A percentile compares a stretch with the other conserved stretches of the same genome.
These are phyloP conservation scores for Globia sparganii DNA, from an alignment of 2,888 invertebrate species.

Conservation along the genomic window DNA sequence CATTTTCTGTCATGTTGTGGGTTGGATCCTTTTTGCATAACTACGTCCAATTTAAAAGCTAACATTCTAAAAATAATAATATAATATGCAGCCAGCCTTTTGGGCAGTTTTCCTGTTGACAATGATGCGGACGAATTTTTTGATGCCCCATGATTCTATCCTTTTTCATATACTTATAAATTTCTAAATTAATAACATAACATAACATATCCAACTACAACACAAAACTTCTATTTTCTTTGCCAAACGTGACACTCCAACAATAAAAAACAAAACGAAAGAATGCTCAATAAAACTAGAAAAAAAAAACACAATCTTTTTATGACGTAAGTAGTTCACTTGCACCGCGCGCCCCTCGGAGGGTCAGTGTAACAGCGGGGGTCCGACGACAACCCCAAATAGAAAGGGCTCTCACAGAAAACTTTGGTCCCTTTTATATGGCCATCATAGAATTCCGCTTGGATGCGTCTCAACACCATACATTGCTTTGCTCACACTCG, in stretches of 20 bases:
- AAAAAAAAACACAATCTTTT: constrained; percentile 37
- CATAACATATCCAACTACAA: neutral
- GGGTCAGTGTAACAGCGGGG: constrained; percentile 86
- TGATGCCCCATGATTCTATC: neutral
- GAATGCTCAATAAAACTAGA: constrained; percentile 16
- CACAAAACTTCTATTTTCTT: neutral
- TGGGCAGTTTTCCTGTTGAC: too few relatives aligned
- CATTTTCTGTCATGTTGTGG: too few relatives aligned
- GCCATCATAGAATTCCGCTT: constrained; percentile 85
- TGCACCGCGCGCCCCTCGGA: constrained; percentile 74
- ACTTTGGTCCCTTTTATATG: constrained; percentile 79
- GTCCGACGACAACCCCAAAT: constrained; percentile 87
- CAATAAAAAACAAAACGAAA: constrained; percentile 23
- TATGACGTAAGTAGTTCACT: constrained; percentile 69
- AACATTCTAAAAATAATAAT: neutral
- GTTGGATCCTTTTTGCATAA: too few relatives aligned
- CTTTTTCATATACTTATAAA: too few relatives aligned
- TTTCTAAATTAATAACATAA: neutral
- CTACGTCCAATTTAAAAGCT: too few relatives aligned
- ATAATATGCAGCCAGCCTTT: too few relatives aligned
- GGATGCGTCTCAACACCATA: constrained; percentile 74
- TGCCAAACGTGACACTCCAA: neutral
- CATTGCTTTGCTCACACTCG: constrained; percentile 70
- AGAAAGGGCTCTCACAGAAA: constrained; percentile 84
- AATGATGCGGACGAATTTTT: too few relatives aligned